phyloP scores from a whole-genome alignment of 2,113 vertebrate species.

The Ailuropoda melanoleuca region DNA sequence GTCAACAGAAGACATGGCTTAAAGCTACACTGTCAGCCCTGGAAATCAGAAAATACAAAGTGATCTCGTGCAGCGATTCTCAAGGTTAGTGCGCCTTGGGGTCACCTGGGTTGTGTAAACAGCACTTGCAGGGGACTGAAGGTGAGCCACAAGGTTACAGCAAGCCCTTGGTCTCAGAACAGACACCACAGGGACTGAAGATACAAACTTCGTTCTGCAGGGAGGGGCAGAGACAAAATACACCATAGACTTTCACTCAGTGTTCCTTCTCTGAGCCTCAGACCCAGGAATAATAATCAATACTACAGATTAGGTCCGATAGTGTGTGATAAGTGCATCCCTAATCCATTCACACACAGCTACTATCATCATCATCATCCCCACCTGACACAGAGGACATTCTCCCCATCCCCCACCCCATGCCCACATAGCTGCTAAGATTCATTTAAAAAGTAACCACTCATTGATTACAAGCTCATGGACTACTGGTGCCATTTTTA shows the following conservation, averaged over 20 bases:
- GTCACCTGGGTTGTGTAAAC: not conserved
- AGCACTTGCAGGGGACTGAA: not conserved
- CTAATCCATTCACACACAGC: not conserved
- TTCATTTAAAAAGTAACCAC: slow-evolving; percentile 20
- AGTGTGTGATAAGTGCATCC: not conserved
- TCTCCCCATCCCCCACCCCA: not conserved
- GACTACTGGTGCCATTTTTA: not conserved
- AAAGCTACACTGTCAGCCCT: slow-evolving; percentile 62
- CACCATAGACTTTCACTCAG: not conserved
- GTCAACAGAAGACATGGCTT: slow-evolving; percentile 53
- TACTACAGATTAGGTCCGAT: not conserved
- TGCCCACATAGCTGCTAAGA: not conserved
- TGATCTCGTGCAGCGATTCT: slow-evolving; percentile 44
- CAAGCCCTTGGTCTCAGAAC: not conserved
- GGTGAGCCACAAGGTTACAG: slow-evolving; percentile 21
- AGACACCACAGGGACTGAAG: not conserved
- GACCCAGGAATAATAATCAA: not conserved
- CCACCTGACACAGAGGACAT: not conserved
- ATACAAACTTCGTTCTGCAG: not conserved
- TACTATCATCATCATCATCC: not conserved
- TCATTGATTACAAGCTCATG: not conserved
- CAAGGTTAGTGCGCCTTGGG: not conserved
- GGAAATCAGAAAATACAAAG: slow-evolving; percentile 63
- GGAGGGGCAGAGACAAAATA: not conserved
- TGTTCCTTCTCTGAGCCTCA: slow-evolving; percentile 6